These are phyloP conservation scores for Agrotis segetum DNA, from an alignment of 2,888 invertebrate genomes.

Conservation along the genomic window DNA sequence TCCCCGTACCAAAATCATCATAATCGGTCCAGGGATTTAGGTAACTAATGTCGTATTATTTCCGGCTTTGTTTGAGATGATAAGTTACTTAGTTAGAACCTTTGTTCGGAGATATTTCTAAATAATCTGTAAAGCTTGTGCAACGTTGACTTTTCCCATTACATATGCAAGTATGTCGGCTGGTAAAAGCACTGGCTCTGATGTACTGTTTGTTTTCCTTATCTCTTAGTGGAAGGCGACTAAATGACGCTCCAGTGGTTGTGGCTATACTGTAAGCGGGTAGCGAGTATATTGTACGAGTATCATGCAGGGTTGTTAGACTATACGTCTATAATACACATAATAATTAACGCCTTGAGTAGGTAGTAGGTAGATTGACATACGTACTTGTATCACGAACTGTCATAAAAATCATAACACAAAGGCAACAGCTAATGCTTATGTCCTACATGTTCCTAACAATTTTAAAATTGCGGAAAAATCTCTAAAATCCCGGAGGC, in stretches of 20 bases:
- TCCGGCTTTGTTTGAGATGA: slow-evolving; percentile 36
- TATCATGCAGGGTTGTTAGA: not conserved
- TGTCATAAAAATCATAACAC: too few species aligned
- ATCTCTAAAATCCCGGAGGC: too few species aligned
- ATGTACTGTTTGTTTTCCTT: slow-evolving; percentile 70
- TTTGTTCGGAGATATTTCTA: slow-evolving; percentile 50
- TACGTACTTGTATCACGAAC: too few species aligned
- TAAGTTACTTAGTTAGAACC: slow-evolving; percentile 39
- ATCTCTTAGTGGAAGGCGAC: slow-evolving; percentile 69
- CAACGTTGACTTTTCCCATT: slow-evolving; percentile 68
- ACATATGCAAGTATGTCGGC: slow-evolving; percentile 64
- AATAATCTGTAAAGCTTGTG: slow-evolving; percentile 62
- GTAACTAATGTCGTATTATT: not conserved
- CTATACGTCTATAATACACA: too few species aligned
- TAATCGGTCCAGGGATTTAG: not conserved
- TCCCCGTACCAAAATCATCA: not conserved
- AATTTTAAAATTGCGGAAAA: too few species aligned
- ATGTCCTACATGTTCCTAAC: too few species aligned
- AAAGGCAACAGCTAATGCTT: too few species aligned
- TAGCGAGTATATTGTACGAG: slow-evolving; percentile 32
- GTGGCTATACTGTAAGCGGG: slow-evolving; percentile 33
- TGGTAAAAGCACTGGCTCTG: slow-evolving; percentile 67
- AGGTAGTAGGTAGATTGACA: too few species aligned
- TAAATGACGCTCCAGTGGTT: slow-evolving; percentile 52
- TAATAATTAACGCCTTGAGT: too few species aligned